Conservation (phyloP, 2,797 vertebrate species). For the Melanotaenia nigrans region DNA sequence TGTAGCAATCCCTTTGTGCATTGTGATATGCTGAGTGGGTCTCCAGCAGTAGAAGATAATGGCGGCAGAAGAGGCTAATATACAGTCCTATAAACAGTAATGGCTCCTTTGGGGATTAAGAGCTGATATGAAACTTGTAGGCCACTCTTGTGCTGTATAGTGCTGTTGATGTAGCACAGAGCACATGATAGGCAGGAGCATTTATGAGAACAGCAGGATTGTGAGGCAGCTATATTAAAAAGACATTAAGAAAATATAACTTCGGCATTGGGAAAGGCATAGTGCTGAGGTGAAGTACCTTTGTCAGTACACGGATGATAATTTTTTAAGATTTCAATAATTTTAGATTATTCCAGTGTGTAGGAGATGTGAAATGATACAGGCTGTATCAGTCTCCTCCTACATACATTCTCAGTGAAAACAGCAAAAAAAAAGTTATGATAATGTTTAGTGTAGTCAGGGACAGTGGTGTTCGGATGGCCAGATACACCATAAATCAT, state of each 20-base stretch:
- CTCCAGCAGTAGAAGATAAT: conserved; percentile 58
- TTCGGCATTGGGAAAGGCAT: conserved; percentile 17
- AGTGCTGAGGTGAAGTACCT: conserved; percentile 23
- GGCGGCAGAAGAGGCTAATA: conserved; percentile 68
- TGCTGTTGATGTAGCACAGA: conserved; percentile 58
- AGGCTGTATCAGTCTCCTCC: conserved; percentile 57
- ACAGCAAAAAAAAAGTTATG: conserved; percentile 85
- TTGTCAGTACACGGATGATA: conserved; percentile 41
- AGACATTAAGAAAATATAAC: conserved; percentile 63
- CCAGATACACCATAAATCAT: conserved; percentile 89
- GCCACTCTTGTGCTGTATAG: conserved; percentile 67
- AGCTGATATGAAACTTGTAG: conserved; percentile 64
- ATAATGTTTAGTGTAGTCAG: conserved; percentile 85
- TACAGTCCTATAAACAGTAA: conserved; percentile 73
- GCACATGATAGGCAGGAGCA: conserved; percentile 54
- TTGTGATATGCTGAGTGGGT: conserved; percentile 43
- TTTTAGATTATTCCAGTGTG: conserved; percentile 58
- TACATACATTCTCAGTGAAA: conserved; percentile 81
- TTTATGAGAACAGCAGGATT: conserved; percentile 68
- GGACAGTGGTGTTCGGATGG: conserved; percentile 79
- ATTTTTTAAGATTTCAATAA: conserved; percentile 56
- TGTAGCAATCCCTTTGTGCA: conserved; percentile 33
- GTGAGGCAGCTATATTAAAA: conserved; percentile 68
- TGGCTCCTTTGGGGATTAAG: conserved; percentile 69
- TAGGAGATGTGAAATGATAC: conserved; percentile 49